Conservation (phyloP, 2,888 invertebrate species). For the Leuctra nigra region DNA sequence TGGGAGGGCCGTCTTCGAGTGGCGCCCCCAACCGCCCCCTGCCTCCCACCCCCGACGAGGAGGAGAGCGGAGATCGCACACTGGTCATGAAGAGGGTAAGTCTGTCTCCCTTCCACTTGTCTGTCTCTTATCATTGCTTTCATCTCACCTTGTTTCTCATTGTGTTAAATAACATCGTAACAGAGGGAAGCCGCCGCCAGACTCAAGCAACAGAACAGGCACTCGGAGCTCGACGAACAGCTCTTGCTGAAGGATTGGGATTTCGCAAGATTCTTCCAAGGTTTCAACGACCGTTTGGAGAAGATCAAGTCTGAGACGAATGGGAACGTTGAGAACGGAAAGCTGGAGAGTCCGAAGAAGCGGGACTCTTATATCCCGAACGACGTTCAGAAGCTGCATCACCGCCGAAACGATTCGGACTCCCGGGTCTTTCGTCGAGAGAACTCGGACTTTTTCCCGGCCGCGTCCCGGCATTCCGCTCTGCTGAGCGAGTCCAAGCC, state of each 20-base stretch:
- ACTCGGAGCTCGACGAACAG: conserved; percentile 65
- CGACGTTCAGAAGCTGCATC: conserved; percentile 36
- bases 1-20: conserved; percentile 37
- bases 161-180: background rate
- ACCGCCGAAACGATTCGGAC: conserved; percentile 66
- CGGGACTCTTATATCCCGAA: conserved; percentile 31
- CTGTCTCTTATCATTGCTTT: background rate
- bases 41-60: conserved; percentile 92
- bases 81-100: conserved; percentile 89
- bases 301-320: conserved; percentile 42
- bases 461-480: conserved; percentile 69
- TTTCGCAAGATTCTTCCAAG: conserved; percentile 74
- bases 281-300: conserved; percentile 41
- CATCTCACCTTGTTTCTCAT: background rate
- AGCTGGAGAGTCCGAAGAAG: conserved; percentile 6
- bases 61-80: conserved; percentile 79
- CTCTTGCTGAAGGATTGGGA: conserved; percentile 81
- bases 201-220: conserved; percentile 36
- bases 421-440: conserved; percentile 73
- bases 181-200: conserved; percentile 24
- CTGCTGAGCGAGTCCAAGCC: conserved; percentile 53
- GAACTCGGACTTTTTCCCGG: conserved; percentile 76
- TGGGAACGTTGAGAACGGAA: conserved; percentile 19
- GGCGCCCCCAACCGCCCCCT: conserved; percentile 87
- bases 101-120: conserved; percentile 33